phyloP scores from a whole-genome alignment of 2,797 vertebrate genomes.

The Poecile montanus region DNA sequence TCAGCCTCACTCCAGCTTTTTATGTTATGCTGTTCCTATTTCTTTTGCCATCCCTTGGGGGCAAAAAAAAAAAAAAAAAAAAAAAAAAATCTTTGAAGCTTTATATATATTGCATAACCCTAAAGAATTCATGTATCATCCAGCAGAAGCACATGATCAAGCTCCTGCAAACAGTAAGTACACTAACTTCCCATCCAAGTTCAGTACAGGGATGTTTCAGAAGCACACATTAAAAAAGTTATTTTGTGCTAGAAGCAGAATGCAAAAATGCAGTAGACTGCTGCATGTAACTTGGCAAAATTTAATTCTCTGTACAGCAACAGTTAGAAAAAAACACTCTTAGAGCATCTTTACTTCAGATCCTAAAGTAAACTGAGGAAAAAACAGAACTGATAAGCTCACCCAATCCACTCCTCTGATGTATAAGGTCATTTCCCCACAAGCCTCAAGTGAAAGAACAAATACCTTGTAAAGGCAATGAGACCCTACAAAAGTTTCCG shows the following conservation, averaged over 20 bases:
- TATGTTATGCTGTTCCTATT: background rate
- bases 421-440: constrained; percentile 29
- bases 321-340: background rate
- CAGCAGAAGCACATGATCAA: background rate
- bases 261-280: background rate
- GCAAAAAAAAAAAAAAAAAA: background rate
- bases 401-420: constrained; percentile 36
- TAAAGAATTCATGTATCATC: background rate
- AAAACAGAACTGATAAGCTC: background rate
- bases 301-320: background rate
- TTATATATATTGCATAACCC: background rate
- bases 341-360: background rate
- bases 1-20: background rate
- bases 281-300: background rate
- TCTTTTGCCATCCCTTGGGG: background rate
- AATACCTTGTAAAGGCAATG: constrained; percentile 50
- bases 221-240: background rate
- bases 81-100: background rate
- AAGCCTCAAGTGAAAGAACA: constrained; percentile 50
- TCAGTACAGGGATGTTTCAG: background rate
- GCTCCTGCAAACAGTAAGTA: background rate
- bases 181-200: background rate
- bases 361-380: background rate
- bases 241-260: background rate
- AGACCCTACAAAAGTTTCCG: constrained; percentile 41